phyloP scores from a whole-genome alignment of 2,888 invertebrate species.

The Lepidonotus clava region DNA sequence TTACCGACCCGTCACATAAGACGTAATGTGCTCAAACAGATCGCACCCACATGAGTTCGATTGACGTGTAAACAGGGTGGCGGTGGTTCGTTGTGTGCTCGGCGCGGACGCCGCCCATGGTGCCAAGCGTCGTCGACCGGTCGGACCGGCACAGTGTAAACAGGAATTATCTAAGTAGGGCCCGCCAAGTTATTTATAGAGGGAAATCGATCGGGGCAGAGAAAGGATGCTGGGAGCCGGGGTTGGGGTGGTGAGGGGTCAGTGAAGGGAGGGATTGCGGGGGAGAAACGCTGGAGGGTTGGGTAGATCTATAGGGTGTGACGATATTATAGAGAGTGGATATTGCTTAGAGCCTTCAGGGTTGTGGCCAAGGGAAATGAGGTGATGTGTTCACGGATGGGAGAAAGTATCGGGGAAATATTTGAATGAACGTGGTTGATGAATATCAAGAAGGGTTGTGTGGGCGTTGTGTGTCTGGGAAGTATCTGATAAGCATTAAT shows the following conservation, averaged over 20 bases:
- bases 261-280: not conserved
- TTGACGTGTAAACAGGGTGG: not conserved
- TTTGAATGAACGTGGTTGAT: no score
- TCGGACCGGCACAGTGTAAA: not conserved
- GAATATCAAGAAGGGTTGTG: no score
- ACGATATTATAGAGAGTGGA: no score
- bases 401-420: no score
- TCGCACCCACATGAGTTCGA: not conserved
- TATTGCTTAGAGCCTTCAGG: not conserved
- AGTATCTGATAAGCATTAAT: no score
- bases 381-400: not conserved
- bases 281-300: not conserved
- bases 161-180: slow-evolving; percentile 6
- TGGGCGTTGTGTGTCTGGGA: no score
- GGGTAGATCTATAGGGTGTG: not conserved
- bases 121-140: not conserved
- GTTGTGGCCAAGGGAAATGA: not conserved
- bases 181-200: not conserved
- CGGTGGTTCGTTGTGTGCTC: not conserved
- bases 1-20: no score
- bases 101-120: not conserved
- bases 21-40: no score
- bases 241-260: not conserved
- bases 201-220: not conserved
- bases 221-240: not conserved